Percentiles rank a stretch among this genome's conserved stretches.
phyloP scores from a whole-genome alignment of 1,140 invertebrate species.

The Microplitis mediator region DNA sequence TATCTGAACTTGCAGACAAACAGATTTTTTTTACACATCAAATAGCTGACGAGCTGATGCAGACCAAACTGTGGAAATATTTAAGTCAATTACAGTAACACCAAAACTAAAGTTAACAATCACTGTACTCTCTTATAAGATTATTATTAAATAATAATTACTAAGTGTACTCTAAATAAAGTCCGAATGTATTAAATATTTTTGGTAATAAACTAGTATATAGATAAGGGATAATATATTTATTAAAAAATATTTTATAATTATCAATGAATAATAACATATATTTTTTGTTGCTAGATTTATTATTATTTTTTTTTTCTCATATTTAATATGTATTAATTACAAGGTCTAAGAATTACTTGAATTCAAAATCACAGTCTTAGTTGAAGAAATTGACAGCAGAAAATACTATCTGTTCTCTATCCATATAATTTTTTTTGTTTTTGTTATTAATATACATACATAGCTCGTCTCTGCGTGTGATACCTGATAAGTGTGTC shows the following conservation, averaged over 20 bases:
- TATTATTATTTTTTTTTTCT: constrained; percentile 24
- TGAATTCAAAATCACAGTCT: constrained; percentile 63
- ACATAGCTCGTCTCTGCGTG: constrained; percentile 44
- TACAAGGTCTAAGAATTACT: constrained; percentile 51
- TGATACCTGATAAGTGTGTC: constrained; percentile 34
- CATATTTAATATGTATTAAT: constrained; percentile 45
- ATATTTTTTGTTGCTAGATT: constrained; percentile 26
- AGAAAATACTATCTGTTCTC: constrained; percentile 62
- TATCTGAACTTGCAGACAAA: background rate
- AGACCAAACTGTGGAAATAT: too few species aligned
- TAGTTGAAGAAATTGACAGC: constrained; percentile 63
- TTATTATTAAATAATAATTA: background rate
- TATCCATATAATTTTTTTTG: constrained; percentile 47
- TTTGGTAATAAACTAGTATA: too few species aligned
- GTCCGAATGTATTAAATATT: too few species aligned
- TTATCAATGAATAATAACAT: background rate
- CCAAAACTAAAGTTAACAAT: too few species aligned
- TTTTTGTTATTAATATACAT: constrained; percentile 39
- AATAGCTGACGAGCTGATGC: too few species aligned
- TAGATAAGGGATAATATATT: background rate
- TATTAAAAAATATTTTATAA: background rate
- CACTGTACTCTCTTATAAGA: too few species aligned
- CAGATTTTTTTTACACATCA: too few species aligned
- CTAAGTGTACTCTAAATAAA: background rate
- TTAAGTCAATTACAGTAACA: too few species aligned